Conservation (phyloP, 2,113 vertebrate genomes). For the Empidonax traillii region DNA sequence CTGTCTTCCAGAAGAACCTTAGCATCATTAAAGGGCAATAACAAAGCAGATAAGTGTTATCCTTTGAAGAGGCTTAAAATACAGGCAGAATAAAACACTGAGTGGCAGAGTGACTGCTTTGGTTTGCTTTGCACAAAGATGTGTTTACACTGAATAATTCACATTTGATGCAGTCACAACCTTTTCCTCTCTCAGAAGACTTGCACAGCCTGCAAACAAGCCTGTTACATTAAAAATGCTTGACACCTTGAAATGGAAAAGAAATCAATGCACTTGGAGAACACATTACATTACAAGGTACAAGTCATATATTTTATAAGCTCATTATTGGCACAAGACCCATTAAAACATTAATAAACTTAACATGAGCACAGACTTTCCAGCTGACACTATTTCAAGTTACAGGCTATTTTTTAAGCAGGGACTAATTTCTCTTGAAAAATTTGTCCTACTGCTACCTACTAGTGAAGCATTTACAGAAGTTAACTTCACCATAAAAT, state of each 20-base stretch:
- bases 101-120: constrained; percentile 31
- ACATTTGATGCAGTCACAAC: not conserved
- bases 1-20: constrained; percentile 36
- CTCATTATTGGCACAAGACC: not conserved
- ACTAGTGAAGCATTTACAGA: not conserved
- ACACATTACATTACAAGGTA: not conserved
- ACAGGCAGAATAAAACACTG: not conserved
- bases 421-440: not conserved
- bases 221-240: not conserved
- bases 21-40: constrained; percentile 23
- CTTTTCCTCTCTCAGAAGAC: not conserved
- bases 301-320: not conserved
- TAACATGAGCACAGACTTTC: not conserved
- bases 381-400: not conserved
- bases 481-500: not conserved
- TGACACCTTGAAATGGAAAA: not conserved
- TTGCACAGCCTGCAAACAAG: constrained; percentile 10
- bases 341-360: not conserved
- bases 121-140: constrained; percentile 51
- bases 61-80: constrained; percentile 27
- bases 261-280: constrained; percentile 16
- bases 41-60: constrained; percentile 13
- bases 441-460: not conserved
- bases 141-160: constrained; percentile 20
- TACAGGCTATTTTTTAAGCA: not conserved